Conservation (phyloP, 1,140 invertebrate genomes). For the Aphelenchoides besseyi region DNA sequence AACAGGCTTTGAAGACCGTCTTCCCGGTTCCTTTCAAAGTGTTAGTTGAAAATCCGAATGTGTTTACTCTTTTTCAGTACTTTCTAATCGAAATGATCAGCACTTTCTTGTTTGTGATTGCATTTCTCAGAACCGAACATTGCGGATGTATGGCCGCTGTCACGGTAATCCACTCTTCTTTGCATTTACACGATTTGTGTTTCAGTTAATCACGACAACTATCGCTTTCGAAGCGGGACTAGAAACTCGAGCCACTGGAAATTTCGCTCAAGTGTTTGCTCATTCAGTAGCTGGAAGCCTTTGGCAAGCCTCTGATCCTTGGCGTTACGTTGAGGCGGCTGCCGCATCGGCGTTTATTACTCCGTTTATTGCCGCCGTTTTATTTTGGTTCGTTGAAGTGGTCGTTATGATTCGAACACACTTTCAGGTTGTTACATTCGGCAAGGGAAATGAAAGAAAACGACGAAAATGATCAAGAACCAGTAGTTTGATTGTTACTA, state of each 20-base stretch:
- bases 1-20: neutral
- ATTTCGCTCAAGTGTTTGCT: neutral
- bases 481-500: too few relatives aligned
- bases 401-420: neutral
- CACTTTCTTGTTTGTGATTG: neutral
- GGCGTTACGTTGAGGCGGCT: conserved; percentile 11
- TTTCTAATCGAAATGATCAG: conserved; percentile 19
- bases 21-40: neutral
- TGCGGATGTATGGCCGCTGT: conserved; percentile 12
- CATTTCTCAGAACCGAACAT: neutral
- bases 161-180: conserved; percentile 6
- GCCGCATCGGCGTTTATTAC: neutral
- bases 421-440: conserved; percentile 6
- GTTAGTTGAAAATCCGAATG: conserved; percentile 1
- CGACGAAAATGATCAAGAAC: neutral
- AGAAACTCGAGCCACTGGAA: conserved; percentile 3
- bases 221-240: neutral
- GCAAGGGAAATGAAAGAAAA: conserved; percentile 6
- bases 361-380: conserved; percentile 7
- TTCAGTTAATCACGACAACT: neutral
- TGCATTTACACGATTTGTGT: neutral
- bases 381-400: neutral
- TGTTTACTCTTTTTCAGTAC: conserved; percentile 6
- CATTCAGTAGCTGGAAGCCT: neutral
- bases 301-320: neutral